Evolutionary conservation across 2,113 vertebrate genomes (phyloP).

Genomic region (Circaetus cinerascens): DNA sequence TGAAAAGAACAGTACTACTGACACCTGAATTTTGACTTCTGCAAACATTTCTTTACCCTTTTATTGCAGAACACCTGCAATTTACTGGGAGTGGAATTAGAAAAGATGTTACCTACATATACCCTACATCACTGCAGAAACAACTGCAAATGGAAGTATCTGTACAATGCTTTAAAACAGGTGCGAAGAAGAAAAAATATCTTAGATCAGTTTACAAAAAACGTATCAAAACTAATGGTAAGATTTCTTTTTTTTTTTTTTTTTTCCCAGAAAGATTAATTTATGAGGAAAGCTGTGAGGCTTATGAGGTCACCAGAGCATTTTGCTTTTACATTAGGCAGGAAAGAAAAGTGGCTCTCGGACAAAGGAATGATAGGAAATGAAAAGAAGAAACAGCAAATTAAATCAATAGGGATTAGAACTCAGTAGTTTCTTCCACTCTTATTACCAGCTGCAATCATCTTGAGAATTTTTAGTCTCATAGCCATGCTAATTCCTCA

Average conservation of each 20-base stretch:
- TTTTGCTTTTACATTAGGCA: neutral
- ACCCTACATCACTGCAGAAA: neutral
- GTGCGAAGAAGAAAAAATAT: neutral
- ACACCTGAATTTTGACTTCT: neutral
- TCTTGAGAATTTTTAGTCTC: neutral
- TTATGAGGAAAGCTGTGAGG: neutral
- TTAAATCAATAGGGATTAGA: neutral
- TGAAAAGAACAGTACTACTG: neutral
- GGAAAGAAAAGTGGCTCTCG: neutral
- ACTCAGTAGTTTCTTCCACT: neutral
- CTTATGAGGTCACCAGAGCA: neutral
- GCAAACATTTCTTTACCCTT: neutral
- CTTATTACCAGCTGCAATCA: neutral
- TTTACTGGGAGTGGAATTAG: neutral
- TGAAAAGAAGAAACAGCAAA: neutral
- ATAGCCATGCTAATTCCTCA: neutral
- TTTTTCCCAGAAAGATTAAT: neutral
- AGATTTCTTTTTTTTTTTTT: neutral
- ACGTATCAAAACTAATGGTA: neutral
- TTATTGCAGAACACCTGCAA: neutral
- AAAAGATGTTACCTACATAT: neutral
- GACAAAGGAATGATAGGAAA: neutral
- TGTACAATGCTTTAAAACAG: neutral
- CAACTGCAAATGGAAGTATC: neutral
- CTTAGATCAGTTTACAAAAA: neutral